A percentile compares a stretch with the other conserved stretches of the same genome.
phyloP scores from a whole-genome alignment of 2,113 vertebrate species.

The Tupaia chinensis region DNA sequence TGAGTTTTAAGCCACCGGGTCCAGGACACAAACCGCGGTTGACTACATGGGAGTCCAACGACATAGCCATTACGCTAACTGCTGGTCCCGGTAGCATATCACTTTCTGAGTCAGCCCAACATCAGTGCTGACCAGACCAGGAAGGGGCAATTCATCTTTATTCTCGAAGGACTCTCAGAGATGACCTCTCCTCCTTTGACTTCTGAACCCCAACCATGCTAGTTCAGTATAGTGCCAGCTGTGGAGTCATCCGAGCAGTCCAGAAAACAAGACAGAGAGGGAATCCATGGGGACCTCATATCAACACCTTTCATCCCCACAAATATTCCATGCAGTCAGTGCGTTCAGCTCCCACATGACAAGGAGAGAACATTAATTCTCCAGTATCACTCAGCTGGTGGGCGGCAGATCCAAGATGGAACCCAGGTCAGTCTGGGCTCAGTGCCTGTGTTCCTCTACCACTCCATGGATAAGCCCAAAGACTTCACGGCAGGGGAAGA shows the following conservation, averaged over 20 bases:
- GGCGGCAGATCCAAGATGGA: fast-evolving
- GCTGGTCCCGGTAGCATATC: too few species aligned
- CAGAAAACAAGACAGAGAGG: neutral
- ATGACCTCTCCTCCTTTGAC: neutral
- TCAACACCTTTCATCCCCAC: neutral
- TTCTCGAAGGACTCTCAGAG: neutral
- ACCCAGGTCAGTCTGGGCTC: neutral
- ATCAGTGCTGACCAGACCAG: neutral
- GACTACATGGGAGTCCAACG: too few species aligned
- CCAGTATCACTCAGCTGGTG: neutral
- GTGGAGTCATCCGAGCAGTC: neutral
- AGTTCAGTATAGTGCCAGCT: neutral
- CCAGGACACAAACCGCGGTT: too few species aligned
- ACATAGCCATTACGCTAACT: too few species aligned
- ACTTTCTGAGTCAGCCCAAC: neutral
- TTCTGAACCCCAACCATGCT: neutral
- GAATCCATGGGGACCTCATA: neutral
- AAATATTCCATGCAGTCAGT: neutral
- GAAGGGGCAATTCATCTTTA: neutral
- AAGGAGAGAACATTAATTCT: neutral
- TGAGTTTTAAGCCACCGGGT: too few species aligned
- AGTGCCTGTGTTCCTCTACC: neutral
- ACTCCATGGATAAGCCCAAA: neutral
- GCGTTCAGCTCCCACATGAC: neutral
- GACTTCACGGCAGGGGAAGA: neutral